Percentiles rank a stretch among this genome's conserved stretches.
phyloP scores from a whole-genome alignment of 2,797 vertebrate species.

The Sebastes baramenuke region DNA sequence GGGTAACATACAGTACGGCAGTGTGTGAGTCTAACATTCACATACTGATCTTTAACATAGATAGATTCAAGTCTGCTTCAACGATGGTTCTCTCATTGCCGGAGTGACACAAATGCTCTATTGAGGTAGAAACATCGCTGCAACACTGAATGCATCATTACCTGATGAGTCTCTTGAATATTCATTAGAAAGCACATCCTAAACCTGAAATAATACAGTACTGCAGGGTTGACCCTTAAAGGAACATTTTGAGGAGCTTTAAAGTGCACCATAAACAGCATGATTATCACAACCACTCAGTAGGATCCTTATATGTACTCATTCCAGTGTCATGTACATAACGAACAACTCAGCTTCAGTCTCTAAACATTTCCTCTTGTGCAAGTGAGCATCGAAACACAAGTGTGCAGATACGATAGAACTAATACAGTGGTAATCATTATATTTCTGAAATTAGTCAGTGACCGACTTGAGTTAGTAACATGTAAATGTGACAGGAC shows the following conservation, averaged over 20 bases:
- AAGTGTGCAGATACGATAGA: conserved; percentile 25
- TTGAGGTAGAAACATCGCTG: conserved; percentile 54
- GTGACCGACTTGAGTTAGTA: neutral
- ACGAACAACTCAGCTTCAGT: neutral
- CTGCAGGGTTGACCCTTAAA: conserved; percentile 6
- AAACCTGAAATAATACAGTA: conserved; percentile 48
- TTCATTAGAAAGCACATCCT: conserved; percentile 6
- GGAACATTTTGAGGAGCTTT: conserved; percentile 23
- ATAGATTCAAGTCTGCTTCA: conserved; percentile 8
- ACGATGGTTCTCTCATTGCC: conserved; percentile 12
- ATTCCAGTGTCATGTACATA: neutral
- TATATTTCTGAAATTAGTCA: neutral
- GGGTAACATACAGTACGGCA: conserved; percentile 23
- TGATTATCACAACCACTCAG: conserved; percentile 6
- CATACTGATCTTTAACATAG: conserved; percentile 21
- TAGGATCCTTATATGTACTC: neutral
- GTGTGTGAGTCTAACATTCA: conserved; percentile 38
- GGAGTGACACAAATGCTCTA: neutral
- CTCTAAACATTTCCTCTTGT: conserved; percentile 6
- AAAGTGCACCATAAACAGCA: conserved; percentile 56
- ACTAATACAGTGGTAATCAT: neutral
- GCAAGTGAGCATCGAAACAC: conserved; percentile 37
- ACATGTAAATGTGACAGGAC: neutral
- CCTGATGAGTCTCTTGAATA: neutral
- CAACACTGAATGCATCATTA: neutral